Percentiles rank a stretch among this genome's conserved stretches.
These are phyloP conservation scores for Phocides pigmalion DNA, from an alignment of 1,140 invertebrate species.

Conservation along the genomic window DNA sequence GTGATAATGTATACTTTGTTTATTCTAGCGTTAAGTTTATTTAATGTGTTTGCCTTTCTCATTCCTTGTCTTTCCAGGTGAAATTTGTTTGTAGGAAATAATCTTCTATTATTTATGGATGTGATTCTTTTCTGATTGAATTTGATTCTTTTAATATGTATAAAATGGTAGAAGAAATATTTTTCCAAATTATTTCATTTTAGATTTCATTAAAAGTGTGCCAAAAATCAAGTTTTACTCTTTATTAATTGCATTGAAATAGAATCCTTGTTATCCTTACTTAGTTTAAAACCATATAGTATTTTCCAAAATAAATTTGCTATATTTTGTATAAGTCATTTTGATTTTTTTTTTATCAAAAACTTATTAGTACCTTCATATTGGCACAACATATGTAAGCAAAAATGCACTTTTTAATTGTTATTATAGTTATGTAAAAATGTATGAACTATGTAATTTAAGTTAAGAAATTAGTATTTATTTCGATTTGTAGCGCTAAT, in stretches of 20 bases:
- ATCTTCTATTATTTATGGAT: no score
- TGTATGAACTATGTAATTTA: slow-evolving; percentile 14
- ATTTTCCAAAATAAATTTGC: no score
- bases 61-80: slow-evolving; percentile 16
- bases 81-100: no score
- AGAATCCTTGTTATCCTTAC: no score
- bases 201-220: neutral
- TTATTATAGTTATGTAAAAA: neutral
- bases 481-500: neutral
- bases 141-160: no score
- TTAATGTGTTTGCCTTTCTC: slow-evolving; percentile 11
- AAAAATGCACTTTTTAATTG: slow-evolving; percentile 4
- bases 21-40: slow-evolving; percentile 16
- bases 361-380: neutral
- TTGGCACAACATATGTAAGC: neutral
- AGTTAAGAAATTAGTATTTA: slow-evolving; percentile 12
- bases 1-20: slow-evolving; percentile 25
- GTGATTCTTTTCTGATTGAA: no score
- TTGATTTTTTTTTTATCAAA: no score
- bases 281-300: no score
- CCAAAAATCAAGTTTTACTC: no score
- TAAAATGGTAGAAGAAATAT: neutral
- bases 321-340: no score
- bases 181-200: neutral
- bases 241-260: no score